Base-by-base conservation (phyloP, 2,888 invertebrate genomes). In the Labia minor region DNA sequence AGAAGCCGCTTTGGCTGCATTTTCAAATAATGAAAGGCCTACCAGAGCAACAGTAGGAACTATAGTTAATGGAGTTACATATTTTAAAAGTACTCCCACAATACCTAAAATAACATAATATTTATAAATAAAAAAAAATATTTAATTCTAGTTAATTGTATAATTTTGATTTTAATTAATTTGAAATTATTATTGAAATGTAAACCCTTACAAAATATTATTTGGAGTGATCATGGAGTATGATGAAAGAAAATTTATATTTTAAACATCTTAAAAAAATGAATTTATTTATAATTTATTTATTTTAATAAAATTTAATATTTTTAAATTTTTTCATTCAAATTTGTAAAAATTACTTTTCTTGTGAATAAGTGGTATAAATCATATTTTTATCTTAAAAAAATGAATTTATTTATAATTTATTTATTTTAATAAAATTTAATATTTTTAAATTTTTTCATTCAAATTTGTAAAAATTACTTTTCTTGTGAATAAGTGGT, bases 11-110 rank as follows among this genome's bases (percentile, higher is more conserved):
- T 81, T 81, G 0, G 89, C 87, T 0, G 92, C 92, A 75, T 90
- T 88, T 74, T 87, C 86, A 74, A 92, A 91, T 61, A 93, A 79
- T 0, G 92, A 89, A 14, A 94, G 77, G 0, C 93, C 93, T 68
- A 93, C 89, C 66, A 93, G 78, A 0, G 90, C 85, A 8, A 93
- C 90, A 0, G 92, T 91, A 0, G 92, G 92, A 0, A 87, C 88
- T 65, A 93, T 90, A 0, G 91, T 89, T 68, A 93, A 77, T 0
- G 93, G 93, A 0, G 92, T 91, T 65, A 93, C 88, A 74, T 83
- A 88, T 64, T 83, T 84, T 1, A 93, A 78, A 66, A 92, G 74
- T 19, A 86, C 81, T 0, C 92, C 92, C 68, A 92, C 84, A 11
- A 91, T 78, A 1, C 93, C 92, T 75, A 75, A 70, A 70, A 70